Conservation (phyloP, 2,888 invertebrate species). For the Pantelozetes paolii region DNA sequence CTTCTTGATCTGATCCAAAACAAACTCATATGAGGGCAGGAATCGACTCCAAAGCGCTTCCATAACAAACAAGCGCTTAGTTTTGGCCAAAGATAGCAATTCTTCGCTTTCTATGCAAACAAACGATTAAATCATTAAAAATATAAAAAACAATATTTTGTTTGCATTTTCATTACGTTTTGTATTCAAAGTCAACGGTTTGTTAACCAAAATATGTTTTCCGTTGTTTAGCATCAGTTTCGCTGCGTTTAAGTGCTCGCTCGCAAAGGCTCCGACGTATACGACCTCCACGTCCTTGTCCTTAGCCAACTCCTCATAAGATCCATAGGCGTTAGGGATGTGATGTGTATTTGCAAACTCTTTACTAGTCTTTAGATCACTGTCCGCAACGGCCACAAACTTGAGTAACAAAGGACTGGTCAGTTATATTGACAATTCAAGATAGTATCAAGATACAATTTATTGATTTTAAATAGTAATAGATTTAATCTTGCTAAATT, state of each 20-base stretch:
- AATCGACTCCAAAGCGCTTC: constrained; percentile 86
- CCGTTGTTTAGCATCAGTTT: constrained; percentile 72
- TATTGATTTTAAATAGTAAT: too few species aligned
- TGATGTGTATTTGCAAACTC: constrained; percentile 70
- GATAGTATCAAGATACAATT: too few species aligned
- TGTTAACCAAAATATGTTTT: constrained; percentile 85
- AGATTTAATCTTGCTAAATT: too few species aligned
- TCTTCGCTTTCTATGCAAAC: constrained; percentile 63
- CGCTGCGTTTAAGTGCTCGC: constrained; percentile 66
- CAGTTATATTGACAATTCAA: too few species aligned
- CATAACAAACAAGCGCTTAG: constrained; percentile 73
- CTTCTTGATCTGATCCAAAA: constrained; percentile 59
- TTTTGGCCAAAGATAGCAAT: constrained; percentile 63
- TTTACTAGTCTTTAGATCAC: constrained; percentile 66
- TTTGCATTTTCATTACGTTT: constrained; percentile 16
- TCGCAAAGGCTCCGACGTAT: constrained; percentile 74
- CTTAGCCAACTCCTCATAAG: constrained; percentile 69
- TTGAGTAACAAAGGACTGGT: constrained; percentile 48
- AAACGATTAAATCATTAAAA: not conserved
- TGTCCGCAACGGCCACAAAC: constrained; percentile 72
- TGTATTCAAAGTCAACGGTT: constrained; percentile 75
- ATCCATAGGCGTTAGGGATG: constrained; percentile 67
- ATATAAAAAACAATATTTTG: not conserved
- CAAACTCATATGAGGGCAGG: constrained; percentile 65
- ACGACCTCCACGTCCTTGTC: constrained; percentile 76